Conservation (phyloP, 2,797 vertebrate species). For the Xenops minutus region DNA sequence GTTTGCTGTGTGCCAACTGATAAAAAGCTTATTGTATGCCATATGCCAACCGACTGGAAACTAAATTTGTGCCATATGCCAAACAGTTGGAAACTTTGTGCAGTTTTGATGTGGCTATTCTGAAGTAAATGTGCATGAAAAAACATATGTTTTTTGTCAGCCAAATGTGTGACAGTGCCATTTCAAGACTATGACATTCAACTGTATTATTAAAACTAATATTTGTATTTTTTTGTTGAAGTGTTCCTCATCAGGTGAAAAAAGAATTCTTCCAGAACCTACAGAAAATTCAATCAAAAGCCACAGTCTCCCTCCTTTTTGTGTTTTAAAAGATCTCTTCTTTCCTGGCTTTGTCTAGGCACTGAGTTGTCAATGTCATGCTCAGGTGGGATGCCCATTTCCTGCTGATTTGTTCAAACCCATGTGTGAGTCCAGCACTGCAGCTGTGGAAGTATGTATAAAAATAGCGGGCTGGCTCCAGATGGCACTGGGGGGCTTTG, state of each 20-base stretch:
- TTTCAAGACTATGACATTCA: constrained; percentile 39
- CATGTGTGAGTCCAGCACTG: neutral
- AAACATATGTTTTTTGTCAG: constrained; percentile 50
- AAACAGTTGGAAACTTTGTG: constrained; percentile 44
- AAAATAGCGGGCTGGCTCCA: neutral
- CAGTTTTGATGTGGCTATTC: constrained; percentile 69
- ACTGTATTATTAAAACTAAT: constrained; percentile 57
- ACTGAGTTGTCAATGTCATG: neutral
- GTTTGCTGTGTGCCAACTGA: neutral
- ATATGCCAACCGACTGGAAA: constrained; percentile 47
- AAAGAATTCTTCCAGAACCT: constrained; percentile 44
- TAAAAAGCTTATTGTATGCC: neutral
- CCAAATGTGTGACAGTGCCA: constrained; percentile 42
- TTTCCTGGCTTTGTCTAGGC: neutral
- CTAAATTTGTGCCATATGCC: constrained; percentile 49
- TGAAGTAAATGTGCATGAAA: constrained; percentile 60
- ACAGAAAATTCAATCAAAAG: constrained; percentile 35
- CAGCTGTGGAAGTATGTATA: constrained; percentile 28
- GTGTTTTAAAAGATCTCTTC: neutral
- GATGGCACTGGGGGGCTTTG: neutral
- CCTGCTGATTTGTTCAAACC: neutral
- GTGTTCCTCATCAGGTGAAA: constrained; percentile 49
- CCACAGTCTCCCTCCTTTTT: neutral
- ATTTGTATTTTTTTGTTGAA: constrained; percentile 61
- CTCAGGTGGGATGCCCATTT: constrained; percentile 5